Percentiles rank a stretch among this genome's conserved stretches.
phyloP scores from a whole-genome alignment of 1,140 invertebrate species.

The Leptinotarsa lineolata region DNA sequence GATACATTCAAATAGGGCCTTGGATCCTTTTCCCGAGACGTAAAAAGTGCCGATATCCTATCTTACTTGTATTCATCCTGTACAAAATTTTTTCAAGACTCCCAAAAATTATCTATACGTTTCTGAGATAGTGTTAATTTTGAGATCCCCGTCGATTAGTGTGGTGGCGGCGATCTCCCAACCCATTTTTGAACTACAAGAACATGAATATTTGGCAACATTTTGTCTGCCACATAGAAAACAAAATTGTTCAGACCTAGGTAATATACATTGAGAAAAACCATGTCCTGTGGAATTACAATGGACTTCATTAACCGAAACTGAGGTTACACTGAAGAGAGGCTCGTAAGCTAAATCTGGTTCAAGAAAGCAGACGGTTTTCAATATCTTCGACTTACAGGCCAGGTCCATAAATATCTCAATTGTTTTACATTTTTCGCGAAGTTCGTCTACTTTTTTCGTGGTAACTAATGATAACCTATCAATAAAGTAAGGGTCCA shows the following conservation, averaged over 20 bases:
- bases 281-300: not conserved
- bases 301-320: not conserved
- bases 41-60: conserved; percentile 4
- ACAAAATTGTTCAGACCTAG: conserved; percentile 4
- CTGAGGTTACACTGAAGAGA: not conserved
- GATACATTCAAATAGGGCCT: conserved; percentile 16
- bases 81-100: conserved; percentile 17
- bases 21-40: conserved; percentile 9
- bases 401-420: too few relatives aligned
- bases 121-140: not conserved
- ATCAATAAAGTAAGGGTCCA: conserved; percentile 14
- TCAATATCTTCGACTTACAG: too few relatives aligned
- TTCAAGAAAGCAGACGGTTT: not conserved
- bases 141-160: not conserved
- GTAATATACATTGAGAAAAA: not conserved
- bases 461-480: not conserved
- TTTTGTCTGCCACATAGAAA: conserved; percentile 6
- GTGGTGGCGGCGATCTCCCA: not conserved
- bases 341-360: not conserved
- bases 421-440: too few relatives aligned
- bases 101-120: not conserved
- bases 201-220: conserved; percentile 14
- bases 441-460: not conserved
- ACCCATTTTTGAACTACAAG: conserved; percentile 6
- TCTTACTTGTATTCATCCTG: not conserved